Conservation (phyloP, 1,140 invertebrate genomes). For the Brachionus manjavacas region DNA sequence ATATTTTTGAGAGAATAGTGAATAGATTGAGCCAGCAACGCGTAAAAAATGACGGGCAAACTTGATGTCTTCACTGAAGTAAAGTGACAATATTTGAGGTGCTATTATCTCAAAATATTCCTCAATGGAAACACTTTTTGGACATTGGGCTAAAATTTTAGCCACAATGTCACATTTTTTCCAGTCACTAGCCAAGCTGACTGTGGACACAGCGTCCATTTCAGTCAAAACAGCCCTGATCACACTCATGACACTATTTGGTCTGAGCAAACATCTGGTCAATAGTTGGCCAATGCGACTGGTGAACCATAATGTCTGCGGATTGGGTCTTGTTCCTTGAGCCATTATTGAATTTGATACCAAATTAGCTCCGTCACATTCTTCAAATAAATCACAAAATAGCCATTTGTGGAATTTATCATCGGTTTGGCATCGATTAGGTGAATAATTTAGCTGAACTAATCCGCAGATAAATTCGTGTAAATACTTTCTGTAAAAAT, state of each 20-base stretch:
- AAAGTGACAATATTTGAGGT: constrained; percentile 47
- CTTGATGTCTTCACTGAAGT: neutral
- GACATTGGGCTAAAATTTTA: constrained; percentile 63
- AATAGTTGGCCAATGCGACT: constrained; percentile 63
- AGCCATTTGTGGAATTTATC: constrained; percentile 61
- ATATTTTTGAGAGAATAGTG: constrained; percentile 9
- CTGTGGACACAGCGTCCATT: constrained; percentile 52
- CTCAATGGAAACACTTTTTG: constrained; percentile 57
- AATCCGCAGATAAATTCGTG: constrained; percentile 60
- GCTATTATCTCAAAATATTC: constrained; percentile 58
- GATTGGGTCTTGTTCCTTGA: constrained; percentile 23
- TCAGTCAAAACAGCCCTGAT: constrained; percentile 61
- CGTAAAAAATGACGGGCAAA: constrained; percentile 44
- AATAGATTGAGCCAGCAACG: constrained; percentile 40
- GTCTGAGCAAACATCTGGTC: constrained; percentile 60
- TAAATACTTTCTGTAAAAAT: constrained; percentile 35
- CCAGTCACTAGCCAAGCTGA: constrained; percentile 58
- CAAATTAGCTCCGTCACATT: constrained; percentile 67
- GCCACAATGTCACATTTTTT: constrained; percentile 61
- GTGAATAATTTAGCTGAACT: constrained; percentile 66
- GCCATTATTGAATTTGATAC: constrained; percentile 60
- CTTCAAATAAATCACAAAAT: constrained; percentile 62
- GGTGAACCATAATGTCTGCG: constrained; percentile 64
- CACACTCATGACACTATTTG: constrained; percentile 64
- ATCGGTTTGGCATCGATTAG: constrained; percentile 61